Base-by-base conservation (phyloP, 53 echinoderm and acorn worm species). In the Crossaster papposus region DNA sequence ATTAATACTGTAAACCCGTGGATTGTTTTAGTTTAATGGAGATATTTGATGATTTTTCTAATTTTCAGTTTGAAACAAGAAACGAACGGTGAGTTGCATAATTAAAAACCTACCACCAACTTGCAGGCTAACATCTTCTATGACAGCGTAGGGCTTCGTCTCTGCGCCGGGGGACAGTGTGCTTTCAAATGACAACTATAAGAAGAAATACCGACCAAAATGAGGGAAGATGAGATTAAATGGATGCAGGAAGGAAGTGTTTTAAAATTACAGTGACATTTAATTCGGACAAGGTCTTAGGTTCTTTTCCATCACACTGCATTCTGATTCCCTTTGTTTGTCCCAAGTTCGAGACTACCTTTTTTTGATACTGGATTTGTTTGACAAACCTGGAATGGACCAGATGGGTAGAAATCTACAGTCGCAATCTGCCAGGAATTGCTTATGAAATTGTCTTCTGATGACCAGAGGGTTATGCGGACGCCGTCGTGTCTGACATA, bases 131-230 rank as follows among this genome's bases (percentile, higher is more conserved):
- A 87, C 44, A 62, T 87, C 54, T 14, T 87, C 72, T 4, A 87
- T 4, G n/a, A 77, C 87, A 55, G 26, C 63, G 29, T 62, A 87
- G 26, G 77, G 77, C 15, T 65, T 83, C 1, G 15, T 74, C 23
- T 20, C 28, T 24, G 22, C 36, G 36, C 76, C 36, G 3, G 87
- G 87, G 17, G 55, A 75, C 87, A 87, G 30, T 58, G 77, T 87
- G 62, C 87, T 87, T 62, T 87, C 87, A 63, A 87, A 87, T 64
- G 74, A 77, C 62, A 87, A 28, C 87, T 87, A 77, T 44, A 7
- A 9, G 44, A 44, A 44, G 44, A 5, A 44, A 44, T n/a, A 44
- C 44, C 44, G 9, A 44, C 9, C 44, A n/a, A n/a, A n/a, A n/a
- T n/a, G n/a, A n/a, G n/a, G n/a, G n/a, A n/a, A n/a, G n/a, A n/a